These are phyloP conservation scores for Cavia aperea DNA, from an alignment of 2,113 vertebrate genomes.

Conservation along the genomic window DNA sequence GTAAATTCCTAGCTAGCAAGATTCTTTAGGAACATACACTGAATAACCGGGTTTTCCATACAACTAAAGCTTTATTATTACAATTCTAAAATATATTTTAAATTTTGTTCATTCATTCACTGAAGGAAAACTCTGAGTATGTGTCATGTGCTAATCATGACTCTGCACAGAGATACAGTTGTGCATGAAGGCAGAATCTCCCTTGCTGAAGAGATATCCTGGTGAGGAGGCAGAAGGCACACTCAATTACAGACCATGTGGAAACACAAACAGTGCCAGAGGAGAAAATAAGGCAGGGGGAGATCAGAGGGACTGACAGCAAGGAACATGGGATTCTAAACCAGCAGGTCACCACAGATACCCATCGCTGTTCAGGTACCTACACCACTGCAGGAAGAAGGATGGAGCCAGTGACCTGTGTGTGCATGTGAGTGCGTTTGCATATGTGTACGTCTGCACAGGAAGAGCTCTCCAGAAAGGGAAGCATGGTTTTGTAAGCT, in stretches of 20 bases:
- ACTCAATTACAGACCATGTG: no score
- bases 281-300: background rate
- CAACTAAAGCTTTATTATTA: rapidly evolving
- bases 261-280: background rate
- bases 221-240: rapidly evolving
- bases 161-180: background rate
- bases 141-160: rapidly evolving
- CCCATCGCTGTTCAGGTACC: background rate
- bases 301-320: background rate
- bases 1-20: background rate
- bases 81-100: background rate
- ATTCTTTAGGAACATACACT: rapidly evolving
- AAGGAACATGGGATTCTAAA: background rate
- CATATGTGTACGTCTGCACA: background rate
- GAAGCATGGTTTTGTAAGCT: background rate
- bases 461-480: background rate
- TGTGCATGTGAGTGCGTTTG: background rate
- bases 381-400: background rate
- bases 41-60: background rate
- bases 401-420: background rate
- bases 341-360: background rate
- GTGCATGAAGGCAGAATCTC: no score
- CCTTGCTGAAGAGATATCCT: background rate
- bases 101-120: background rate
- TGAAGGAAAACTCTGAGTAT: background rate